phyloP scores from a whole-genome alignment of 2,797 vertebrate genomes.

The Oryzias dopingdopingensis region DNA sequence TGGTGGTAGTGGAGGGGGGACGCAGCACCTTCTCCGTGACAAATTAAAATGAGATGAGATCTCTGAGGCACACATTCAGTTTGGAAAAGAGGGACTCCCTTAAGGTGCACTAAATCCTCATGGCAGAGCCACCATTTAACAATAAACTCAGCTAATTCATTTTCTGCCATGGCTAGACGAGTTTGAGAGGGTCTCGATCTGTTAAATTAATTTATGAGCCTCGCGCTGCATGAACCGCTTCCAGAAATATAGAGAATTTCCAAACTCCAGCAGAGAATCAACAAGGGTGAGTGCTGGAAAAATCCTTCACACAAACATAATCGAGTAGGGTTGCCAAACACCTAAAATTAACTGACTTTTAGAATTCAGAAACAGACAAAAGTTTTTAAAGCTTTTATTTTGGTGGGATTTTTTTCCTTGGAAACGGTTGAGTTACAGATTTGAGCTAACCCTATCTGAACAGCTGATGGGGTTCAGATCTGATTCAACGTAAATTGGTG shows the following conservation, averaged over 20 bases:
- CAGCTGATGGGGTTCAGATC: background rate
- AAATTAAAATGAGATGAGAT: constrained; percentile 71
- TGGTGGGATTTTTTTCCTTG: background rate
- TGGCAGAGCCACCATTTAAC: constrained; percentile 53
- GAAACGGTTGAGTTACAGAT: background rate
- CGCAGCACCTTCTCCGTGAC: constrained; percentile 45
- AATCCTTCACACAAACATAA: background rate
- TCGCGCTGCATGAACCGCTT: constrained; percentile 26
- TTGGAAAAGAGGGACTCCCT: constrained; percentile 53
- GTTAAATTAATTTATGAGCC: constrained; percentile 59
- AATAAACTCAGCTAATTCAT: constrained; percentile 61
- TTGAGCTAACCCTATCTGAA: background rate
- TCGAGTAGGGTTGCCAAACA: background rate
- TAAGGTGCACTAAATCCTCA: constrained; percentile 63
- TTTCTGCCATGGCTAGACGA: constrained; percentile 48
- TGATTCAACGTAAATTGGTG: constrained; percentile 3
- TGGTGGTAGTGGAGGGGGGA: constrained; percentile 31
- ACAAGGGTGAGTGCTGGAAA: background rate
- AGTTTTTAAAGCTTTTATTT: background rate
- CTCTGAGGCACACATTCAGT: constrained; percentile 54
- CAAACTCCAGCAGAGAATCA: constrained; percentile 3
- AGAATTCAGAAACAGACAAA: too few species aligned
- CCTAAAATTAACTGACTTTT: background rate
- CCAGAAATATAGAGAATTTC: constrained; percentile 23
- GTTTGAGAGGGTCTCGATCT: constrained; percentile 45